phyloP scores from a whole-genome alignment of 2,797 vertebrate genomes.

The Pipistrellus pipistrellus region DNA sequence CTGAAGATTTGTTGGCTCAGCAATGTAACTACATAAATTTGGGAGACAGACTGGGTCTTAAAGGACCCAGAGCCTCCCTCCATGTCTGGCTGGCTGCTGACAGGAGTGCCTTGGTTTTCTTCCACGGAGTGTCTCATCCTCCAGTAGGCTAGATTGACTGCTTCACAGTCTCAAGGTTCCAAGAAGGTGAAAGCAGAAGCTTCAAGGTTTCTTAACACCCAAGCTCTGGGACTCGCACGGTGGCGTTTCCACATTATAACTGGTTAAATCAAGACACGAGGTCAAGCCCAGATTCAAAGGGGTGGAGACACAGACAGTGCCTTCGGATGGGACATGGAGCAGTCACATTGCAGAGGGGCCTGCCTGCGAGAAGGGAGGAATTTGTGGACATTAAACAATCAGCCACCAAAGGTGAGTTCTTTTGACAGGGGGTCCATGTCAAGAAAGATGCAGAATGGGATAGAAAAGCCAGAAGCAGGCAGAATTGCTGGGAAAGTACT shows the following conservation, averaged over 20 bases:
- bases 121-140: not conserved
- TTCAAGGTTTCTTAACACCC: not conserved
- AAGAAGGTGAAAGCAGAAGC: not conserved
- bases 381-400: not conserved
- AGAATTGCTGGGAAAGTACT: not conserved
- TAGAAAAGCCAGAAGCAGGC: not conserved
- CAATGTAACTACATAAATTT: not conserved
- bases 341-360: not conserved
- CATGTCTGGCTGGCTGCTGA: not conserved
- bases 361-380: no score
- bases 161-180: not conserved
- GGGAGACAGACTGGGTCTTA: not conserved
- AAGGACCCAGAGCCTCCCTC: not conserved
- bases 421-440: not conserved
- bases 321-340: not conserved
- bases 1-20: not conserved
- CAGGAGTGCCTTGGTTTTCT: not conserved
- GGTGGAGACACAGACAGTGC: not conserved
- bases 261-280: not conserved
- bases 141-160: not conserved
- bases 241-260: not conserved
- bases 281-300: not conserved
- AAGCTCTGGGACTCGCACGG: not conserved
- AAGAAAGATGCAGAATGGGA: not conserved
- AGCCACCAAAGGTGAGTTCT: not conserved